Conservation (phyloP, 1,140 invertebrate species). For the Pachypsylla venusta region DNA sequence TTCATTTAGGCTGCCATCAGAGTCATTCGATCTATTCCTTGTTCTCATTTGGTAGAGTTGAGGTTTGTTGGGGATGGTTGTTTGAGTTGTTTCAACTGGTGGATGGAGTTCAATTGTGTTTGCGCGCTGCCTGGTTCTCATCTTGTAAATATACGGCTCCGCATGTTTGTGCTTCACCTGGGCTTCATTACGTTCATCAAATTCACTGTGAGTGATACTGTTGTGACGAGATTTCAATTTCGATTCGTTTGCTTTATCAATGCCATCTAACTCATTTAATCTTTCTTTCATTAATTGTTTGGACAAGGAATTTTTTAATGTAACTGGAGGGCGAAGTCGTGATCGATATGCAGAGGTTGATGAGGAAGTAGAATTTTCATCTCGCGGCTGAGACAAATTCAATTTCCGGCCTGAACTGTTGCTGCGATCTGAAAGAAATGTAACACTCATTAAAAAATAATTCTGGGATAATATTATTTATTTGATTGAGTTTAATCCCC, state of each 20-base stretch:
- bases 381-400: neutral
- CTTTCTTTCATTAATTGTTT: slow-evolving; percentile 5
- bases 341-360: neutral
- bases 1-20: neutral
- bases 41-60: neutral
- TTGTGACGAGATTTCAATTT: neutral
- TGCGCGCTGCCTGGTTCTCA: neutral
- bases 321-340: neutral
- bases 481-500: too few relatives aligned
- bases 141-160: neutral
- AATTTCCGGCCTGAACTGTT: neutral
- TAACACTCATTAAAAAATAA: slow-evolving; percentile 13
- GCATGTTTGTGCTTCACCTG: neutral
- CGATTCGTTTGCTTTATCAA: neutral
- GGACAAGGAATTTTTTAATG: neutral
- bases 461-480: slow-evolving; percentile 30
- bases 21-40: neutral
- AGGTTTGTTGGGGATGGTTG: too few relatives aligned
- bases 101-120: slow-evolving; percentile 1
- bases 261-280: slow-evolving; percentile 1
- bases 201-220: neutral
- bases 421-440: slow-evolving; percentile 13
- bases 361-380: neutral
- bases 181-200: neutral
- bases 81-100: neutral